Conservation (phyloP, 2,888 invertebrate species). For the Thalpophila matura region DNA sequence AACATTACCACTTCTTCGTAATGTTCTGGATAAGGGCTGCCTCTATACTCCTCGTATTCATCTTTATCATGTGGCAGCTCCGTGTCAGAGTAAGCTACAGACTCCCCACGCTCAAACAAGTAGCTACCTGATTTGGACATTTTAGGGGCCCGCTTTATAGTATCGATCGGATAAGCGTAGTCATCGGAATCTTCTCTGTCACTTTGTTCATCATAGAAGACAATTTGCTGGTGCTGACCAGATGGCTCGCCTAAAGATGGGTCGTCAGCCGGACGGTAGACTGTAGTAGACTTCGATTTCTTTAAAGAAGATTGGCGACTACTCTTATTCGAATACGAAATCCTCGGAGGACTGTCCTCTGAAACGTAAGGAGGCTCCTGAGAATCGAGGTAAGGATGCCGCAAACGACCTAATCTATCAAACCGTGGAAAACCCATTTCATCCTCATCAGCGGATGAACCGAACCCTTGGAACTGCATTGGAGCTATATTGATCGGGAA, state of each 20-base stretch:
- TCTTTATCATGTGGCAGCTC: constrained; percentile 85
- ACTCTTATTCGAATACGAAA: constrained; percentile 86
- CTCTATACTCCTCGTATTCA: constrained; percentile 85
- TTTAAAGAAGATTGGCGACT: constrained; percentile 89
- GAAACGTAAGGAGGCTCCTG: constrained; percentile 86
- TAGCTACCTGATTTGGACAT: constrained; percentile 83
- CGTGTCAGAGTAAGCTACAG: constrained; percentile 85
- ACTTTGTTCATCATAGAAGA: constrained; percentile 84
- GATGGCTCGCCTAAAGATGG: constrained; percentile 80
- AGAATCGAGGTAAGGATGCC: constrained; percentile 88
- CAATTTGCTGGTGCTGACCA: constrained; percentile 77
- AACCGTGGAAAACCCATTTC: constrained; percentile 93
- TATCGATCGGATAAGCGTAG: constrained; percentile 88
- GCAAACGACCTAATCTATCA: constrained; percentile 90
- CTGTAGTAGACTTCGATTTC: constrained; percentile 78
- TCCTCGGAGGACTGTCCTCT: constrained; percentile 87
- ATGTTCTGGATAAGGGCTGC: constrained; percentile 87
- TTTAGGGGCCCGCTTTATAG: constrained; percentile 88
- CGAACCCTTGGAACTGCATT: constrained; percentile 91
- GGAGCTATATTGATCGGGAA: constrained; percentile 87
- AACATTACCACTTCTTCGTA: constrained; percentile 86
- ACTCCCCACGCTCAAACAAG: constrained; percentile 84
- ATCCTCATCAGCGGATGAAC: constrained; percentile 92
- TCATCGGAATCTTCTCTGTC: constrained; percentile 88
- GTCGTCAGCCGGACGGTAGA: constrained; percentile 82